A percentile compares a stretch with the other conserved stretches of the same genome.
Conservation (phyloP, 2,797 vertebrate species). For the Brotula barbata region DNA sequence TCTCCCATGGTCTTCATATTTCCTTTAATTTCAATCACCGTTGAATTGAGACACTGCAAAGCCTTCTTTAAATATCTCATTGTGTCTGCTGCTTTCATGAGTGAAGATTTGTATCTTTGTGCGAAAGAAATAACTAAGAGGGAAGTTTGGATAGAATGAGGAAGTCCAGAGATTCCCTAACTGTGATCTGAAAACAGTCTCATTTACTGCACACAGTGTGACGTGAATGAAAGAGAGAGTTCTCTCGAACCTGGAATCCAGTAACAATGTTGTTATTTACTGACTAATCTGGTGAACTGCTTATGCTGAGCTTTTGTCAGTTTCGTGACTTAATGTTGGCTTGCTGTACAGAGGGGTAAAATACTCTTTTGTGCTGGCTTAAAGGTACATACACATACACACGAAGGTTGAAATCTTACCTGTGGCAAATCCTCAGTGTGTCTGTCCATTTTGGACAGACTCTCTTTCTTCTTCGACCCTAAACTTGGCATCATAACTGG, state of each 20-base stretch:
- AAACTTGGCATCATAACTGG: constrained; percentile 42
- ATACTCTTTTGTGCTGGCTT: not conserved
- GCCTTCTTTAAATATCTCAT: constrained; percentile 22
- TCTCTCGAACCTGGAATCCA: constrained; percentile 1
- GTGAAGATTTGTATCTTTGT: not conserved
- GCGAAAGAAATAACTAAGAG: constrained; percentile 28
- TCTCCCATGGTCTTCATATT: not conserved
- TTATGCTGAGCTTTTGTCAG: not conserved
- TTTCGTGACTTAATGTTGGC: not conserved
- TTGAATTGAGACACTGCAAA: too few relatives aligned
- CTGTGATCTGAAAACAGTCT: not conserved
- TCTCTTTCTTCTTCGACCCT: constrained; percentile 62
- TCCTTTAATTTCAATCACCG: not conserved
- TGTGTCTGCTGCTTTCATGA: constrained; percentile 7
- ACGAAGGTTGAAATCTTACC: constrained; percentile 59
- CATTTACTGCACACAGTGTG: not conserved
- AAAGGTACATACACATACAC: too few relatives aligned
- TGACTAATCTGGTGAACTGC: constrained; percentile 12
- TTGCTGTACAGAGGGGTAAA: too few relatives aligned
- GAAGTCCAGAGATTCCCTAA: constrained; percentile 48
- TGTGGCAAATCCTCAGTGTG: constrained; percentile 59
- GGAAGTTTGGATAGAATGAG: constrained; percentile 46
- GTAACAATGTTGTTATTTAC: not conserved
- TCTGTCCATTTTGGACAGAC: constrained; percentile 38
- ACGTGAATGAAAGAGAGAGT: constrained; percentile 32